phyloP scores from a whole-genome alignment of 1,140 invertebrate genomes.

The Drosophila chauvacae region DNA sequence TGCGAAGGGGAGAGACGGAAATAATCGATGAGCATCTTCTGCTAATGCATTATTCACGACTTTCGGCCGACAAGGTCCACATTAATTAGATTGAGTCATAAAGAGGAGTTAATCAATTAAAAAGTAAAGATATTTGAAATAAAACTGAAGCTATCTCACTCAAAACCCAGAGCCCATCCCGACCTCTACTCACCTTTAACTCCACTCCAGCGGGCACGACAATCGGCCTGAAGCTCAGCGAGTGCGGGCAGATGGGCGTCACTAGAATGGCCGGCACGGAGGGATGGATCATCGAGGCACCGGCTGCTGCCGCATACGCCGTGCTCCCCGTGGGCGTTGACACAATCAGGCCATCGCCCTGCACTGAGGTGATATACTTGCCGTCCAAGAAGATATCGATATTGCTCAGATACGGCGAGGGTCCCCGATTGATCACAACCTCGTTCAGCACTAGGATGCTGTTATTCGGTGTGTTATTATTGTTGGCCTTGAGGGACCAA shows the following conservation, averaged over 20 bases:
- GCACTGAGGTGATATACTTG: slow-evolving; percentile 97
- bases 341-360: slow-evolving; percentile 97
- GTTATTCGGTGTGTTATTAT: slow-evolving; percentile 46
- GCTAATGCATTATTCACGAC: slow-evolving; percentile 8
- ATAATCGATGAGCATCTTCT: background rate
- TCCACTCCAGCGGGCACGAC: slow-evolving; percentile 98
- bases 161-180: background rate
- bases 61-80: background rate
- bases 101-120: background rate
- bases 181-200: slow-evolving; percentile 90
- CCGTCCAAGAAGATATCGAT: slow-evolving; percentile 97
- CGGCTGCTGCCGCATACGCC: slow-evolving; percentile 98
- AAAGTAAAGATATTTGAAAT: background rate
- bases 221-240: slow-evolving; percentile 96
- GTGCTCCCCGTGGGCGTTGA: slow-evolving; percentile 98
- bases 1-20: slow-evolving; percentile 81
- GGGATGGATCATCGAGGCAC: slow-evolving; percentile 98
- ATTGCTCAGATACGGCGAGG: slow-evolving; percentile 97
- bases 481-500: slow-evolving; percentile 19
- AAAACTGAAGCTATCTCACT: background rate
- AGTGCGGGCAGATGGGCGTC: slow-evolving; percentile 98
- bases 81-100: slow-evolving; percentile 12
- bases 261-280: slow-evolving; percentile 98
- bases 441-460: slow-evolving; percentile 93
- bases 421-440: slow-evolving; percentile 97